Evolutionary conservation across 2,888 invertebrate genomes (phyloP).

Genomic region (Halocaridina rubra): DNA sequence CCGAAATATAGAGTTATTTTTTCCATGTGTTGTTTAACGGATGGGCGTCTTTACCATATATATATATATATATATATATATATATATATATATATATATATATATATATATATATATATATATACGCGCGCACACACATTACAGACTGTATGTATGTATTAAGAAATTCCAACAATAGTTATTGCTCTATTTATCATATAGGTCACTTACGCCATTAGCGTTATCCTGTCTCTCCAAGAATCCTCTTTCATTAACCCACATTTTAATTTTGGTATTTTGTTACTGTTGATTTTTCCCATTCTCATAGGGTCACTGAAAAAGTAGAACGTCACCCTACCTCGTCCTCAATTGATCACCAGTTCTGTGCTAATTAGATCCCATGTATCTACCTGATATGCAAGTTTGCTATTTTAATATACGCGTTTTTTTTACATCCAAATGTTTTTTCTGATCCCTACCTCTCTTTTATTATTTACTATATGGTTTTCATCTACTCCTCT

Average conservation of each 20-base stretch:
- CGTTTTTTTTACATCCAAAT: not conserved
- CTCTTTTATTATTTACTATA: not conserved
- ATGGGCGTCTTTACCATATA: no score
- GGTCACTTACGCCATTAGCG: not conserved
- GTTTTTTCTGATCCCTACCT: not conserved
- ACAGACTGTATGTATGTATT: slow-evolving; percentile 15
- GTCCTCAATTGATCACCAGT: no score
- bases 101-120: slow-evolving; percentile 33
- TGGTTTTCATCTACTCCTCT: not conserved
- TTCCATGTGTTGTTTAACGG: no score
- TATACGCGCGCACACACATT: slow-evolving; percentile 15
- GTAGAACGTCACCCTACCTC: not conserved
- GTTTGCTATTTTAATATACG: not conserved
- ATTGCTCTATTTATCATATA: slow-evolving; percentile 14
- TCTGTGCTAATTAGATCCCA: no score
- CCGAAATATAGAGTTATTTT: no score
- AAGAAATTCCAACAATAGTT: slow-evolving; percentile 11
- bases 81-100: slow-evolving; percentile 24
- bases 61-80: slow-evolving; percentile 30
- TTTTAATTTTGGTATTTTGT: no score
- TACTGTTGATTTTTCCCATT: no score
- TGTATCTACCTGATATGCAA: not conserved
- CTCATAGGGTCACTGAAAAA: no score
- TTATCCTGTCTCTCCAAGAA: no score
- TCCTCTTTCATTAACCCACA: not conserved